Percentiles rank a stretch among this genome's conserved stretches.
These are phyloP conservation scores for Centropyge bicolor DNA, from an alignment of 2,797 vertebrate species.

Conservation along the genomic window DNA sequence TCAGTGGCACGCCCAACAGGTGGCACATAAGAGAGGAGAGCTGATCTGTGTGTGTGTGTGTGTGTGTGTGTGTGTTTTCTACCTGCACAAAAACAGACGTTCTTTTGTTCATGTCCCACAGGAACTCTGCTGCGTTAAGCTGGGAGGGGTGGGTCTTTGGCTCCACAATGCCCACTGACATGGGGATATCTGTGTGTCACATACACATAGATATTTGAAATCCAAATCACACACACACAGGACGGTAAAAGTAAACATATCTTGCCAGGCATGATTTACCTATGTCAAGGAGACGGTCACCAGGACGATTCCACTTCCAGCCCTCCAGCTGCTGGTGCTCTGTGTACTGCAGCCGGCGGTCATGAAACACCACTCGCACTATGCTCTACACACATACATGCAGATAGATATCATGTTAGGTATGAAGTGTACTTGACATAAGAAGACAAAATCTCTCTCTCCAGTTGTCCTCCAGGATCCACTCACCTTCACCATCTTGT, in stretches of 20 bases:
- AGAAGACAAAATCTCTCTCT: neutral
- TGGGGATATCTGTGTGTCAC: conserved; percentile 90
- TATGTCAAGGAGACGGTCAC: conserved; percentile 90
- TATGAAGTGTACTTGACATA: neutral
- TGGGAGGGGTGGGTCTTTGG: conserved; percentile 94
- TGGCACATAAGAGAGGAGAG: conserved; percentile 27
- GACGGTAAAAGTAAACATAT: conserved; percentile 37
- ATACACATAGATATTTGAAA: conserved; percentile 43
- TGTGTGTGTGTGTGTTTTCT: conserved; percentile 23
- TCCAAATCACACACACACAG: conserved; percentile 1
- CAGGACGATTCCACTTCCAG: conserved; percentile 89
- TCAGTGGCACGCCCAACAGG: conserved; percentile 10
- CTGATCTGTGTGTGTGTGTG: neutral
- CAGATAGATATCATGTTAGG: conserved; percentile 25
- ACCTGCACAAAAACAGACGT: conserved; percentile 98
- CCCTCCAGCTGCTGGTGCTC: conserved; percentile 92
- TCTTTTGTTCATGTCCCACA: conserved; percentile 96
- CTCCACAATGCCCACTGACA: conserved; percentile 97
- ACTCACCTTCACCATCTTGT: conserved; percentile 95
- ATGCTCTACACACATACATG: conserved; percentile 80
- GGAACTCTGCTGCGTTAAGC: conserved; percentile 96
- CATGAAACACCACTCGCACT: conserved; percentile 88
- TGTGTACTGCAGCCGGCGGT: conserved; percentile 88
- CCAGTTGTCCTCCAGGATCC: neutral
- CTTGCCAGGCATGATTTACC: conserved; percentile 72